phyloP scores from a whole-genome alignment of 2,797 vertebrate genomes.

The Diceros bicornis region DNA sequence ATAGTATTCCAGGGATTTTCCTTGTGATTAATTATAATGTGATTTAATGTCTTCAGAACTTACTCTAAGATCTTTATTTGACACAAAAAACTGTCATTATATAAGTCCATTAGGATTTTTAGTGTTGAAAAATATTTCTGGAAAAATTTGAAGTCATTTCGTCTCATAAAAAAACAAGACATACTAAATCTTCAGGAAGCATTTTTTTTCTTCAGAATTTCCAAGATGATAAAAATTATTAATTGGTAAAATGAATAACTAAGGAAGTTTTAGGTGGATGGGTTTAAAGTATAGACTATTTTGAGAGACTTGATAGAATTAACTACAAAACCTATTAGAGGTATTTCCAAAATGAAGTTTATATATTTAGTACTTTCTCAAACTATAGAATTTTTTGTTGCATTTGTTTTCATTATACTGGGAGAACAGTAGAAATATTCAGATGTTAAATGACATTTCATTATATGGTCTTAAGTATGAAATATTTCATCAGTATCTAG shows the following conservation, averaged over 20 bases:
- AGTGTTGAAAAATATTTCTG: not conserved
- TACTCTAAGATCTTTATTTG: not conserved
- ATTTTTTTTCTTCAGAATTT: not conserved
- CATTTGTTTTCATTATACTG: conserved; percentile 23
- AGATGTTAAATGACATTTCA: not conserved
- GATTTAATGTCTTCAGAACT: not conserved
- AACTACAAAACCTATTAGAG: not conserved
- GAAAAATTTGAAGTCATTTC: not conserved
- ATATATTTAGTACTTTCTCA: not conserved
- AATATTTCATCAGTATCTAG: not conserved
- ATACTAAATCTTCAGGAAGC: not conserved
- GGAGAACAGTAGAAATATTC: not conserved
- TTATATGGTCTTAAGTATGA: not conserved
- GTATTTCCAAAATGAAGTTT: conserved; percentile 12
- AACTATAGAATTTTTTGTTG: not conserved
- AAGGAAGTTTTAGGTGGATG: not conserved
- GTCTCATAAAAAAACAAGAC: not conserved
- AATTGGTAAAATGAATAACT: not conserved
- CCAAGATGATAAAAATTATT: not conserved
- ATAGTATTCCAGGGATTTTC: not conserved
- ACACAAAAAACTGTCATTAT: not conserved
- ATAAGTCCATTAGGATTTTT: not conserved
- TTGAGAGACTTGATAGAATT: not conserved
- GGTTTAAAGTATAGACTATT: conserved; percentile 21
- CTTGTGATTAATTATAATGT: not conserved